A percentile compares a stretch with the other conserved stretches of the same genome.
Conservation (phyloP, 2,888 invertebrate genomes). For the Willowsia nigromaculata region DNA sequence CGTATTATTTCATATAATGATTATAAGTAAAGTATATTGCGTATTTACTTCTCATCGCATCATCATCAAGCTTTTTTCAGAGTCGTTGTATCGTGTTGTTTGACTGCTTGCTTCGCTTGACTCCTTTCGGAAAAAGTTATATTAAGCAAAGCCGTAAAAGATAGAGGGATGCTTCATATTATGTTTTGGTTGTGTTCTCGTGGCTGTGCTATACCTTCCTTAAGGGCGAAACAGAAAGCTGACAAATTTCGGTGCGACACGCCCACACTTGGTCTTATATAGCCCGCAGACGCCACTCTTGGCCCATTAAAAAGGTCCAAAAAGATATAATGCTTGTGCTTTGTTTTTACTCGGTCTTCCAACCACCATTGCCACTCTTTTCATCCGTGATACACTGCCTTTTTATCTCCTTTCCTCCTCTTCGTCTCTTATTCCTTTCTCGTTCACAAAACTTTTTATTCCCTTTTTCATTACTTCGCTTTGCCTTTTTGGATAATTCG, state of each 20-base stretch:
- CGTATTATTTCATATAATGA: slow-evolving; percentile 26
- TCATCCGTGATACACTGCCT: slow-evolving; percentile 73
- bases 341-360: slow-evolving; percentile 77
- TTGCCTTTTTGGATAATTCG: slow-evolving; percentile 10
- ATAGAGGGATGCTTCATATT: slow-evolving; percentile 22
- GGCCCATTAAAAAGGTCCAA: slow-evolving; percentile 79
- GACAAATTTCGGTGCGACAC: slow-evolving; percentile 79
- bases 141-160: slow-evolving; percentile 33
- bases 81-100: slow-evolving; percentile 48
- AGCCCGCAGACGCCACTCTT: slow-evolving; percentile 78
- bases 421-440: slow-evolving; percentile 55
- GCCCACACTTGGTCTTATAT: slow-evolving; percentile 79
- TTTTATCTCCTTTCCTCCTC: slow-evolving; percentile 67
- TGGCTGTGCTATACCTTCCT: slow-evolving; percentile 75
- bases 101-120: slow-evolving; percentile 33
- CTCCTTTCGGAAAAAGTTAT: slow-evolving; percentile 47
- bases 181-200: slow-evolving; percentile 31
- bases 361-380: slow-evolving; percentile 76
- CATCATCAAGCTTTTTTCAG: slow-evolving; percentile 42
- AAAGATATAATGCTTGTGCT: slow-evolving; percentile 76
- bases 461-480: slow-evolving; percentile 58
- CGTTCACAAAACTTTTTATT: slow-evolving; percentile 56
- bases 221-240: slow-evolving; percentile 77
- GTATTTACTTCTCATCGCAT: slow-evolving; percentile 58
- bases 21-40: slow-evolving; percentile 24